Base-by-base conservation (phyloP, 2,113 vertebrate species). In the Microcebus lehilahytsara region DNA sequence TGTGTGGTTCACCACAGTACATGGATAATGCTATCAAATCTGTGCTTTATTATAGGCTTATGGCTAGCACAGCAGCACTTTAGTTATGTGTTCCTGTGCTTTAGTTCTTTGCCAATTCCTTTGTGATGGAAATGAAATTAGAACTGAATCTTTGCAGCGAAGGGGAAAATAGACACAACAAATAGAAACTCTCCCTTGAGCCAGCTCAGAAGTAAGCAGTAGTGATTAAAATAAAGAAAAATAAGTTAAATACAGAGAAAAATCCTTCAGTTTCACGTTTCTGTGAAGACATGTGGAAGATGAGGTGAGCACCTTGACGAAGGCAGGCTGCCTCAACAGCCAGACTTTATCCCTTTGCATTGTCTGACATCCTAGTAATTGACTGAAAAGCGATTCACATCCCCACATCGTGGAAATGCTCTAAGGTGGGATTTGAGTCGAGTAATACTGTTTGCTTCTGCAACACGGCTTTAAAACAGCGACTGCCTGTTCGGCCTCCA, bases 1-100 rank as follows among this genome's bases (percentile, higher is more conserved):
- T 98, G 95, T 98, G 98, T 98, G 98, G 98, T 98, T 98, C 0
- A 14, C 98, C 98, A 86, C 97, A 98, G 96, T 98, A 97, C 98
- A 98, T 62, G 97, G 97, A 97, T 98, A 98, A 97, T 96, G 87
- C 97, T 98, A 98, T 98, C 98, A 98, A 98, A 98, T 98, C 97
- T 98, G 97, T 96, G 96, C 97, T 98, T 98, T 98, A 98, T 98
- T 98, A 98, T 67, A 97, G 97, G 92, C 95, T 98, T 97, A 92
- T 71, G 97, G 94, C 86, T 96, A 95, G 92, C 75, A 93, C 93
- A 95, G 90, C 93, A 92, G 92, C 94, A 30, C 88, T 97, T 93
- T 91, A 98, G 97, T 96, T 97, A 75, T 51, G 71, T 93, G 92
- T 98, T 97, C 96, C 51, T 32, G 85, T 6, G 49, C 95, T 97